Conservation (phyloP, 2,113 vertebrate genomes). For the Crotalus horridus region DNA sequence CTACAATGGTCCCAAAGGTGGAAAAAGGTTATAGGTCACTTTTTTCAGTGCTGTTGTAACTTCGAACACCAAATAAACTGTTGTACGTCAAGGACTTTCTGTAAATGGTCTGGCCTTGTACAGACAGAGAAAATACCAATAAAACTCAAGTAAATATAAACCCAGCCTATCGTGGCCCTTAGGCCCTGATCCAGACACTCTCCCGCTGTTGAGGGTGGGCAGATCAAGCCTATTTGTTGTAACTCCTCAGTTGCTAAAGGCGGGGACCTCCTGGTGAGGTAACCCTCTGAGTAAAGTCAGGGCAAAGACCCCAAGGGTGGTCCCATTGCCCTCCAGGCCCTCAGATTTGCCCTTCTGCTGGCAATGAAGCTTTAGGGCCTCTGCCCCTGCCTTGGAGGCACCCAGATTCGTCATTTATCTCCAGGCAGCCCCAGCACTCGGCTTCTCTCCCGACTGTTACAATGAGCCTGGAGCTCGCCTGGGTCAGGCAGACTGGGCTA, state of each 20-base stretch:
- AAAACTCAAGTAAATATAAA: neutral
- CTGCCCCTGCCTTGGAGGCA: neutral
- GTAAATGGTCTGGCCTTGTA: too few species aligned
- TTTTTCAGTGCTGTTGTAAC: too few species aligned
- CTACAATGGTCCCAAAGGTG: too few species aligned
- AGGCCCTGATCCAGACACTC: neutral
- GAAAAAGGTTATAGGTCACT: too few species aligned
- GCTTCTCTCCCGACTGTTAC: neutral
- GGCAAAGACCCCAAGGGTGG: neutral
- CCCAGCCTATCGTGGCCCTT: accelerated
- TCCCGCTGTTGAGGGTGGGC: neutral
- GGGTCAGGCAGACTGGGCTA: neutral
- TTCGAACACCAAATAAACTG: too few species aligned
- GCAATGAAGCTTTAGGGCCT: neutral
- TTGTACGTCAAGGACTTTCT: too few species aligned
- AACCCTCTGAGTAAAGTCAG: neutral
- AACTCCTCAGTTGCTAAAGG: neutral
- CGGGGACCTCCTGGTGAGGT: neutral
- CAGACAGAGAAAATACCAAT: neutral
- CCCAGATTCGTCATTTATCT: neutral
- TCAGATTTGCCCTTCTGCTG: neutral
- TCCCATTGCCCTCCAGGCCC: neutral
- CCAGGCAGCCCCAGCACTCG: neutral
- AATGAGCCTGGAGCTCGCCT: neutral
- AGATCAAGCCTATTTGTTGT: neutral